Base-by-base conservation (phyloP, 1,140 invertebrate genomes). In the Oncopodura yosiiana region DNA sequence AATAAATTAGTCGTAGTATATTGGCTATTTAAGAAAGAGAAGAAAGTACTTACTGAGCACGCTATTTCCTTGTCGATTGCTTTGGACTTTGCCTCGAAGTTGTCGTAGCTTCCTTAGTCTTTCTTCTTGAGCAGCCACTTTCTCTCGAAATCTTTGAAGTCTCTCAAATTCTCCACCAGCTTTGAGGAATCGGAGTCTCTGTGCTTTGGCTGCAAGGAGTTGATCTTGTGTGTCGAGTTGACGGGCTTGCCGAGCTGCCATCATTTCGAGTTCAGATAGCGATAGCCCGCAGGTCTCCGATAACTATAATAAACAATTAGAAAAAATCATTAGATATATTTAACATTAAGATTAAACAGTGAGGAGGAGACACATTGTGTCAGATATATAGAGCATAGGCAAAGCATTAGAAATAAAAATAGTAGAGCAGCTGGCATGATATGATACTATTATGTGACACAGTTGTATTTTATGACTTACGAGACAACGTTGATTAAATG, bases 151-250 rank as follows among this genome's bases (percentile, higher is more conserved):
- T 67, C 87, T 76, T 34, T 87, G 78, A 62, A 95, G 74, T 58
- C 87, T 75, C 69, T 94, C 91, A 66, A 85, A 86, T 71, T 94
- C 90, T 39, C 87, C 83, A 61, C 86, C 83, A 62, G 78, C 76
- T 73, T 94, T 91, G 65, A 95, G 80, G 77, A 90, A 92, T 64
- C 91, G 84, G 69, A 94, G 79, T 66, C 92, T 78, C 75, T 95
- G 91, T 72, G 92, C 88, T 69, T 87, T 87, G 67, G 87, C 88
- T 62, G 86, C 84, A 65, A 93, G 78, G 69, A 89, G 76, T 75
- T 90, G 86, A 68, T 90, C 84, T 75, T 91, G 88, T 62, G 82
- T 81, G 74, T 94, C 90, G 69, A 97, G 93, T 78, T 95, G 89
- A 71, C 90, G 87, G 75, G 55, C 56, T 58, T 62, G 60, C 18